A percentile compares a stretch with the other conserved stretches of the same genome.
phyloP scores from a whole-genome alignment of 2,797 vertebrate genomes.

The Sphaeramia orbicularis region DNA sequence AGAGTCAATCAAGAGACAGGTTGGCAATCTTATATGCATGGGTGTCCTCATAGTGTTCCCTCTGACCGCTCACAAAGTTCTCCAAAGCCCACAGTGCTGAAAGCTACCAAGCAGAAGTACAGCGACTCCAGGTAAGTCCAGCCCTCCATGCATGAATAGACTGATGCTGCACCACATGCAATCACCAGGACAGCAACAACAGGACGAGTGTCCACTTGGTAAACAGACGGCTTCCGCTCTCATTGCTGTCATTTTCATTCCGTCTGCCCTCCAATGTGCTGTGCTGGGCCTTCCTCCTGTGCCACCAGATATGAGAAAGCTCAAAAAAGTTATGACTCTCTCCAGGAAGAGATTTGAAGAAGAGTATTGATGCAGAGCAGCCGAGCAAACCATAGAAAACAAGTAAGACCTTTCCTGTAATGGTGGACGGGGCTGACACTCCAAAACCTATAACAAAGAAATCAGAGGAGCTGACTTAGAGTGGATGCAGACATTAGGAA shows the following conservation, averaged over 20 bases:
- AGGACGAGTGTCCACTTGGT: conserved; percentile 67
- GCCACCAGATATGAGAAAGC: conserved; percentile 51
- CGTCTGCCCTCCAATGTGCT: not conserved
- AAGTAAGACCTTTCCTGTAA: conserved; percentile 72
- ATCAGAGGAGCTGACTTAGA: not conserved
- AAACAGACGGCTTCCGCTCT: conserved; percentile 69
- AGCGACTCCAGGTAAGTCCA: conserved; percentile 78
- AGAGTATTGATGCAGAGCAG: conserved; percentile 73
- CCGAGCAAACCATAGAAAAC: conserved; percentile 80
- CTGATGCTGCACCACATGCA: conserved; percentile 64
- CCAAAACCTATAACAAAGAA: conserved; percentile 71
- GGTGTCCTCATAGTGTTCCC: conserved; percentile 54
- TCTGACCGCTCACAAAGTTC: conserved; percentile 78
- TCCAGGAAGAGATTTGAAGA: conserved; percentile 82
- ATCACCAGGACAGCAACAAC: conserved; percentile 59
- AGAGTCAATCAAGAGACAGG: conserved; percentile 73
- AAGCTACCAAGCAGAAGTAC: conserved; percentile 83
- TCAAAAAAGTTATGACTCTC: conserved; percentile 62
- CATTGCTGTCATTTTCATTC: conserved; percentile 2
- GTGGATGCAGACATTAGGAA: no score
- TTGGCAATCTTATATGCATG: conserved; percentile 69
- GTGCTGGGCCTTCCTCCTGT: conserved; percentile 5
- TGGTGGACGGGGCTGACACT: conserved; percentile 71
- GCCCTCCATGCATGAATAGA: conserved; percentile 75
- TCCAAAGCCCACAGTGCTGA: conserved; percentile 82